Percentiles rank a stretch among this genome's conserved stretches.
Evolutionary conservation across 2,888 invertebrate species (phyloP).

Genomic region (Tipula unca): DNA sequence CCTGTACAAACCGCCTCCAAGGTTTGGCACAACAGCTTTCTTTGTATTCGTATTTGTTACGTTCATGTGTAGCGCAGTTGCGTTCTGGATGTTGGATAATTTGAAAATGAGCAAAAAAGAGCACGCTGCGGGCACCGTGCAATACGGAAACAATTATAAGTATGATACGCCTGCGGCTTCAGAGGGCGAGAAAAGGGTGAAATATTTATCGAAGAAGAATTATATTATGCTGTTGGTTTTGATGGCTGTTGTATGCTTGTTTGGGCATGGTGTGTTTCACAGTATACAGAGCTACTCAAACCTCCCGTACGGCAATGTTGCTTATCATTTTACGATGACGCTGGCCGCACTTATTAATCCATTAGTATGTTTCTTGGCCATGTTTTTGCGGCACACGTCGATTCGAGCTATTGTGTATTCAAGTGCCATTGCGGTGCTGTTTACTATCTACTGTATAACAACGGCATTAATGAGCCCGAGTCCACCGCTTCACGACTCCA

Average conservation of each 20-base stretch:
- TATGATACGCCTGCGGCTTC: constrained; percentile 31
- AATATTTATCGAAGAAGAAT: constrained; percentile 28
- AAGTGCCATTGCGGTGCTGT: constrained; percentile 43
- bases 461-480: constrained; percentile 65
- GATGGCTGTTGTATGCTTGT: constrained; percentile 51
- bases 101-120: constrained; percentile 34
- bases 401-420: constrained; percentile 45
- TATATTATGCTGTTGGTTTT: constrained; percentile 38
- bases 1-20: constrained; percentile 42
- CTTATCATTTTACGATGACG: constrained; percentile 70
- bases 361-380: constrained; percentile 57
- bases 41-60: constrained; percentile 55
- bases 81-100: constrained; percentile 53
- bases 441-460: constrained; percentile 58
- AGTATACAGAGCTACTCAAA: constrained; percentile 74
- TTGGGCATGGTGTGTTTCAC: constrained; percentile 69
- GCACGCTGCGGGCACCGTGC: constrained; percentile 37
- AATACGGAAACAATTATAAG: constrained; percentile 37
- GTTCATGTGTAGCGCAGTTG: constrained; percentile 53
- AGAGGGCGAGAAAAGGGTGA: not conserved
- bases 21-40: constrained; percentile 57
- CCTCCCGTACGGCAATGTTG: constrained; percentile 66
- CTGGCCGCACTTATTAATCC: constrained; percentile 76
- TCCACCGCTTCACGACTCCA: constrained; percentile 54
- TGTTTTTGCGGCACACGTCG: constrained; percentile 49